A percentile compares a stretch with the other conserved stretches of the same genome.
phyloP scores from a whole-genome alignment of 2,797 vertebrate species.

The Liparis tanakae region DNA sequence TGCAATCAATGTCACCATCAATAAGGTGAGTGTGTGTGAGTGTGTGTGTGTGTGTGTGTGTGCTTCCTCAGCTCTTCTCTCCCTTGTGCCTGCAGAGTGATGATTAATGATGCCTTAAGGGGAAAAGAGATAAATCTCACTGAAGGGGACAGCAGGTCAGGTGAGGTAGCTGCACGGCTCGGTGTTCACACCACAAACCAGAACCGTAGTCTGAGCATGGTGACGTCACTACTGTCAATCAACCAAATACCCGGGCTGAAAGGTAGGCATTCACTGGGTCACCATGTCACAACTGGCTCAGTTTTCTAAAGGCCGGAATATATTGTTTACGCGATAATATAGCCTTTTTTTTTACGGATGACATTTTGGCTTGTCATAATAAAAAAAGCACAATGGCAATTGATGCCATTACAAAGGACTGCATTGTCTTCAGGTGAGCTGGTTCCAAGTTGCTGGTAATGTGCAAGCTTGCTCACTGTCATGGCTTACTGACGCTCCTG shows the following conservation, averaged over 20 bases:
- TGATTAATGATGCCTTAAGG: slow-evolving; percentile 56
- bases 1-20: slow-evolving; percentile 60
- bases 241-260: slow-evolving; percentile 8
- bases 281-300: background rate
- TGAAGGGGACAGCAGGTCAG: slow-evolving; percentile 48
- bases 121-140: slow-evolving; percentile 56
- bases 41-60: background rate
- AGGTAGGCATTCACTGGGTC: too few species aligned
- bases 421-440: background rate
- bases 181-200: slow-evolving; percentile 30
- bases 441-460: background rate
- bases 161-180: slow-evolving; percentile 49
- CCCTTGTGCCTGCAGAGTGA: slow-evolving; percentile 39
- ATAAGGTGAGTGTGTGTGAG: slow-evolving; percentile 35
- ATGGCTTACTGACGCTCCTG: background rate
- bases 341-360: background rate
- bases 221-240: slow-evolving; percentile 26
- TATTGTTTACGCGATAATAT: background rate
- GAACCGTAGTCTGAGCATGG: background rate
- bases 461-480: background rate
- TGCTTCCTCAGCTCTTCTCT: slow-evolving; percentile 55
- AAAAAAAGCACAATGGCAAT: background rate
- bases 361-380: background rate
- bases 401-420: background rate
- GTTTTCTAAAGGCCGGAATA: background rate